phyloP scores from a whole-genome alignment of 1,140 invertebrate species.

The Neodiprion fabricii region DNA sequence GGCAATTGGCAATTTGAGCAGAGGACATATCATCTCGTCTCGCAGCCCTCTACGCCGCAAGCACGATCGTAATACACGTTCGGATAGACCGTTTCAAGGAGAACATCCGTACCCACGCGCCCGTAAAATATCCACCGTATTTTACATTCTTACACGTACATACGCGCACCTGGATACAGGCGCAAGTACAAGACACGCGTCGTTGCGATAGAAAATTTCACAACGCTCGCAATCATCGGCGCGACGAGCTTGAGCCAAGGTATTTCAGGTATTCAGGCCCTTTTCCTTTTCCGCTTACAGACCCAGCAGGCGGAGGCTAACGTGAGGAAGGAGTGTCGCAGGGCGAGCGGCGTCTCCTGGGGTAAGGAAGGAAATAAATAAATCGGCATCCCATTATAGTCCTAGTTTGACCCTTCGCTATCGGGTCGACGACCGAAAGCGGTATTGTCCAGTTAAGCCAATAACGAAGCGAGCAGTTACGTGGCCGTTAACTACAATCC shows the following conservation, averaged over 20 bases:
- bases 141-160: too few species aligned
- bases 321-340: conserved; percentile 40
- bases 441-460: conserved; percentile 17
- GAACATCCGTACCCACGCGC: too few species aligned
- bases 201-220: too few species aligned
- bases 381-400: neutral
- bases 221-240: too few species aligned
- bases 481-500: neutral
- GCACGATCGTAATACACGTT: neutral
- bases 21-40: neutral
- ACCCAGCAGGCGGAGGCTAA: conserved; percentile 25
- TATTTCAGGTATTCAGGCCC: too few species aligned
- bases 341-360: conserved; percentile 36
- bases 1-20: conserved; percentile 1
- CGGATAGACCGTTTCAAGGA: neutral
- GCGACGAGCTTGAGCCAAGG: too few species aligned
- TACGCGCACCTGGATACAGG: too few species aligned
- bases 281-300: neutral
- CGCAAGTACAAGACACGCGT: too few species aligned
- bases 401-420: conserved; percentile 13
- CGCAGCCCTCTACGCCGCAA: neutral
- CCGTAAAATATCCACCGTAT: too few species aligned
- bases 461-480: neutral
- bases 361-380: conserved; percentile 31
- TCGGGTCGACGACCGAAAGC: neutral